These are phyloP conservation scores for Catalaphyllia jardinei DNA, from an alignment of 64 coral and sea anemone genomes.

Conservation along the genomic window DNA sequence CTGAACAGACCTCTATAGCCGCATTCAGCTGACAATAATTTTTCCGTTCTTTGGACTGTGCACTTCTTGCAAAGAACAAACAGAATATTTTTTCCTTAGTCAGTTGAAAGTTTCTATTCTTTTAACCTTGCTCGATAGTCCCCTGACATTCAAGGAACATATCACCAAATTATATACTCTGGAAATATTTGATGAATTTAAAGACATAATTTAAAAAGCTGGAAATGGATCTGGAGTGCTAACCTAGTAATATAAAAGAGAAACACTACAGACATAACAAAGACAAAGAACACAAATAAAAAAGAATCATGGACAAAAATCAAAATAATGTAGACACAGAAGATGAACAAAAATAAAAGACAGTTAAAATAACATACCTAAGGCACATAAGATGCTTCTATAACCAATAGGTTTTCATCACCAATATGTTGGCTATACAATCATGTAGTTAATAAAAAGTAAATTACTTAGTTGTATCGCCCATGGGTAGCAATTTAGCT, in stretches of 20 bases:
- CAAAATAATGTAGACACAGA: not conserved
- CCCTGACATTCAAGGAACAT: too few species aligned
- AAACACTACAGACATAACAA: not conserved
- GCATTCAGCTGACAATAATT: constrained; percentile 22
- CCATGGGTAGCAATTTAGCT: not conserved
- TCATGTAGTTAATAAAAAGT: not conserved
- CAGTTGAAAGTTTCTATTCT: too few species aligned
- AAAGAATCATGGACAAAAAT: too few species aligned
- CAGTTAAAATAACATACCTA: constrained; percentile 6
- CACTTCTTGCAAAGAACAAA: constrained; percentile 31
- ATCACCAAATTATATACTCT: too few species aligned
- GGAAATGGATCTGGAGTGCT: too few species aligned
- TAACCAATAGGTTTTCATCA: not conserved
- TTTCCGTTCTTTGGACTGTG: constrained; percentile 34
- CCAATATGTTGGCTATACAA: not conserved
- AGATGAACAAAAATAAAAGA: not conserved
- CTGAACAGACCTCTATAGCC: constrained; percentile 9
- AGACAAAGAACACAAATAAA: too few species aligned
- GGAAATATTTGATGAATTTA: too few species aligned
- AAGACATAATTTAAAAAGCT: too few species aligned
- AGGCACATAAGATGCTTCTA: constrained; percentile 5
- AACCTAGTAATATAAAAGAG: too few species aligned
- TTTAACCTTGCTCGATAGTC: too few species aligned
- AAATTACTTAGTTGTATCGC: not conserved
- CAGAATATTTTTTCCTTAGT: too few species aligned